phyloP scores from a whole-genome alignment of 2,113 vertebrate species.

The Corydoras maculifer region DNA sequence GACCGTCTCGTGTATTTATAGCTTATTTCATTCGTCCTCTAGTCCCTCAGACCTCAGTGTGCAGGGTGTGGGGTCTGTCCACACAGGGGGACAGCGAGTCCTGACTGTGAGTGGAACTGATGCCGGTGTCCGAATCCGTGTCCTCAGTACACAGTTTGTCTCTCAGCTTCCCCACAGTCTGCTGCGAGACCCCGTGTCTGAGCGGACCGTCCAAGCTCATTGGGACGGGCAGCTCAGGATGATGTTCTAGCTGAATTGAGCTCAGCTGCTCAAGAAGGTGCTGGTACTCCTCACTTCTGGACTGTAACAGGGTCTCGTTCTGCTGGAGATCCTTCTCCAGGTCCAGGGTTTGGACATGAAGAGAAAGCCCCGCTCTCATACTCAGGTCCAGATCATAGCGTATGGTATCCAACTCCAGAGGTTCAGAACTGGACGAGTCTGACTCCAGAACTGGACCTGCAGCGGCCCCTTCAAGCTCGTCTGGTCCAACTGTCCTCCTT shows the following conservation, averaged over 20 bases:
- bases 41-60: too few species aligned
- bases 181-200: constrained; percentile 47
- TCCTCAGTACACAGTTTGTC: constrained; percentile 71
- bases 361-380: constrained; percentile 73
- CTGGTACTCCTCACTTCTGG: constrained; percentile 82
- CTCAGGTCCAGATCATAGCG: constrained; percentile 74
- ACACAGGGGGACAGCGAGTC: constrained; percentile 79
- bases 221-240: constrained; percentile 20
- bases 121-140: constrained; percentile 97
- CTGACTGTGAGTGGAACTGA: constrained; percentile 94
- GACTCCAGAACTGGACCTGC: constrained; percentile 29
- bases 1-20: too few species aligned
- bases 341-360: constrained; percentile 72
- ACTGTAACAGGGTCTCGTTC: constrained; percentile 67
- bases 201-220: constrained; percentile 50
- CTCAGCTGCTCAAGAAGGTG: constrained; percentile 75
- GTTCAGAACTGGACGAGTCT: constrained; percentile 43
- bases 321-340: constrained; percentile 77
- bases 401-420: constrained; percentile 64
- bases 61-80: constrained; percentile 61
- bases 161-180: constrained; percentile 54
- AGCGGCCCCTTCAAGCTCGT: constrained; percentile 34
- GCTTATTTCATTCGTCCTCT: too few species aligned
- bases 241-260: constrained; percentile 62
- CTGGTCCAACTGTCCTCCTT: constrained; percentile 16